phyloP scores from a whole-genome alignment of 2,888 invertebrate genomes.

The Neelides folsomi region DNA sequence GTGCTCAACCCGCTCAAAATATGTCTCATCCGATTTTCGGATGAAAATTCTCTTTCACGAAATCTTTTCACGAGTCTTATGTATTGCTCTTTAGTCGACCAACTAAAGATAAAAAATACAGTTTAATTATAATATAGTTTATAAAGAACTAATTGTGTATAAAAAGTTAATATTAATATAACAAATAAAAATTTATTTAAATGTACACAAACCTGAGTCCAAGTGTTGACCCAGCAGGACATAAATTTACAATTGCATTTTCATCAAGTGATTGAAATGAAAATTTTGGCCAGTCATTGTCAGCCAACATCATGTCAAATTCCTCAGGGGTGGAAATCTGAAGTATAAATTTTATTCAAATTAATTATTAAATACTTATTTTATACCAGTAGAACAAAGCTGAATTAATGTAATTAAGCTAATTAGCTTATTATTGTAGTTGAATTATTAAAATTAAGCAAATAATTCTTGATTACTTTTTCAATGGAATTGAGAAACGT shows the following conservation, averaged over 20 bases:
- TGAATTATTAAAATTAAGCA: too few relatives aligned
- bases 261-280: conserved; percentile 14
- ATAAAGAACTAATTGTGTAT: too few relatives aligned
- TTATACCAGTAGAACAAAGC: too few relatives aligned
- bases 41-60: conserved; percentile 10
- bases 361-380: too few relatives aligned
- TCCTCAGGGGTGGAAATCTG: not conserved
- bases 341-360: too few relatives aligned
- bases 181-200: too few relatives aligned
- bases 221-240: conserved; percentile 9
- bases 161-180: too few relatives aligned
- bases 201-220: conserved; percentile 8
- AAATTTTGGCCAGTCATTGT: conserved; percentile 11
- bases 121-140: not conserved
- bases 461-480: conserved; percentile 35
- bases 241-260: conserved; percentile 6
- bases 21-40: conserved; percentile 10
- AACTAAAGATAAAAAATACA: conserved; percentile 4
- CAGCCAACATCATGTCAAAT: too few relatives aligned
- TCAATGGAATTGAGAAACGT: conserved; percentile 38
- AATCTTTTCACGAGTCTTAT: conserved; percentile 9
- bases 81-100: conserved; percentile 11
- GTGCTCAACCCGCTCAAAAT: conserved; percentile 14
- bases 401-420: too few relatives aligned
- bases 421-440: too few relatives aligned